Evolutionary conservation across 1,140 invertebrate species (phyloP).

Genomic region (Saccostrea echinata): DNA sequence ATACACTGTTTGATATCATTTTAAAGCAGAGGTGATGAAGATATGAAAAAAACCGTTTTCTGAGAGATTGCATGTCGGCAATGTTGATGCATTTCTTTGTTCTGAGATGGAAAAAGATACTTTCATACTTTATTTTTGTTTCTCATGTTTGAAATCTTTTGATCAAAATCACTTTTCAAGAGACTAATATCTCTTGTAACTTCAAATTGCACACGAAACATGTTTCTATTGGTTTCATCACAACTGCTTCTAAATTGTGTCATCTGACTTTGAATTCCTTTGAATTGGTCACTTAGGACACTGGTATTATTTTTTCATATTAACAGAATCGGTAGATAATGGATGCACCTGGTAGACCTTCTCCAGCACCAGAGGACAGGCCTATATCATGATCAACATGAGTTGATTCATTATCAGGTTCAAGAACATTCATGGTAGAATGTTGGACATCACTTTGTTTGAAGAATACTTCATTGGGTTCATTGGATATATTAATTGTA

Average conservation of each 20-base stretch:
- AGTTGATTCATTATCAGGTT: neutral
- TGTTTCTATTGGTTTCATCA: neutral
- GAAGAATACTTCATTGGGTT: neutral
- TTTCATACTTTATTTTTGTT: no score
- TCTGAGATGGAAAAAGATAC: no score
- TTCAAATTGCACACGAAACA: constrained; percentile 6
- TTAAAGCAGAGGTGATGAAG: no score
- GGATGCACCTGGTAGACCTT: no score
- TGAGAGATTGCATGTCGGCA: no score
- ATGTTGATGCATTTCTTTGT: no score
- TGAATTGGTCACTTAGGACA: neutral
- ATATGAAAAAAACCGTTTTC: no score
- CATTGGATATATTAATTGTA: neutral
- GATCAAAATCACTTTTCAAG: no score
- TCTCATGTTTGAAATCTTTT: no score
- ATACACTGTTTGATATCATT: no score
- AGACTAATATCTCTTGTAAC: neutral
- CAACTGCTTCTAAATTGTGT: neutral
- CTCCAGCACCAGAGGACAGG: no score
- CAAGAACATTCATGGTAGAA: neutral
- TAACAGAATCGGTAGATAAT: neutral
- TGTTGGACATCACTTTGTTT: neutral
- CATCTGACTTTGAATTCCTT: neutral
- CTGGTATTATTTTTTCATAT: neutral
- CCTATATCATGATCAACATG: neutral